A percentile compares a stretch with the other conserved stretches of the same genome.
Conservation (phyloP, 2,888 invertebrate species). For the Meloe dianella region DNA sequence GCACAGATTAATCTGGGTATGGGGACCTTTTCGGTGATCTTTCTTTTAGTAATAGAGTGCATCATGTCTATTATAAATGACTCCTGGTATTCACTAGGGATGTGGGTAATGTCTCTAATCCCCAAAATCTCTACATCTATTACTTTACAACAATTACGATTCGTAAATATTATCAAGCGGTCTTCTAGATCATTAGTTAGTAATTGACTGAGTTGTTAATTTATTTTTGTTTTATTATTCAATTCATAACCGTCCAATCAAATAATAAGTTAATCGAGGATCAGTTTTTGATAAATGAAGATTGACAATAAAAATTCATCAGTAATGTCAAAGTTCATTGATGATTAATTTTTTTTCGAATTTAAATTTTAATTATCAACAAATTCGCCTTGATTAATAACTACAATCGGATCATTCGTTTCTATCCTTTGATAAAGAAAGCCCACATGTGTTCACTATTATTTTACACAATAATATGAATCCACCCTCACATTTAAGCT, state of each 20-base stretch:
- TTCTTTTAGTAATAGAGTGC: constrained; percentile 52
- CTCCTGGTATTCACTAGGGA: constrained; percentile 46
- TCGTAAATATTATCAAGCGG: constrained; percentile 28
- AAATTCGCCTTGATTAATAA: background rate
- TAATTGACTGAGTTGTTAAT: constrained; percentile 22
- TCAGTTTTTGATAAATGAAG: background rate
- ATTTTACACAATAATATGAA: constrained; percentile 30
- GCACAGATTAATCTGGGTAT: constrained; percentile 56
- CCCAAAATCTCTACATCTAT: constrained; percentile 25
- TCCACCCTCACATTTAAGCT: constrained; percentile 37
- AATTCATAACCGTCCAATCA: background rate
- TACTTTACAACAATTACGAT: constrained; percentile 28
- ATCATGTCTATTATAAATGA: constrained; percentile 54
- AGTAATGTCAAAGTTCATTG: background rate
- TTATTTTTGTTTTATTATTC: background rate
- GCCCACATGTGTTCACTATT: constrained; percentile 18
- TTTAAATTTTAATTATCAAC: background rate
- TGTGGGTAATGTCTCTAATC: constrained; percentile 19
- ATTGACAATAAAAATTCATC: background rate
- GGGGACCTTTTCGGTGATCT: constrained; percentile 54
- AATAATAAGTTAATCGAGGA: constrained; percentile 12
- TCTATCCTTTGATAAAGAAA: constrained; percentile 14
- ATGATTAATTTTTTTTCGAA: background rate
- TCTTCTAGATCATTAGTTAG: constrained; percentile 25
- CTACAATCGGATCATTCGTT: background rate